Percentiles rank a stretch among this genome's conserved stretches.
Evolutionary conservation across 2,113 vertebrate species (phyloP).

Genomic region (Lasiurus cinereus): DNA sequence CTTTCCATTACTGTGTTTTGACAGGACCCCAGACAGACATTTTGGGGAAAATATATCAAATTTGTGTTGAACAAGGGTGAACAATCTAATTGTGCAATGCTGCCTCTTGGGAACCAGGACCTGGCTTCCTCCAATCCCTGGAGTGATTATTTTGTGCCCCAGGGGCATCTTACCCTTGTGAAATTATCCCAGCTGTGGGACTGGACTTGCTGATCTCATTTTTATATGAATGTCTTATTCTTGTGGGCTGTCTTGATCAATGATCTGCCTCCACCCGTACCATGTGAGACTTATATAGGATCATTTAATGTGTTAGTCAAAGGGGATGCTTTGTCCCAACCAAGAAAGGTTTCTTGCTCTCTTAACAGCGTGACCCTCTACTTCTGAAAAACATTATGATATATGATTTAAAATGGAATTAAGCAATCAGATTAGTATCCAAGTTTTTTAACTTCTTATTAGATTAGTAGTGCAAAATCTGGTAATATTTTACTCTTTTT

Average conservation of each 20-base stretch:
- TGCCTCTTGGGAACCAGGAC: not conserved
- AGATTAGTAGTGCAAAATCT: not conserved
- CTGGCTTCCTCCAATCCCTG: not conserved
- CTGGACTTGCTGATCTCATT: conserved; percentile 63
- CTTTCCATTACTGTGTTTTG: conserved; percentile 24
- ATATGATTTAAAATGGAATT: conserved; percentile 48
- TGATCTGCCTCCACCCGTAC: not conserved
- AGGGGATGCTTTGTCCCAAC: conserved; percentile 22
- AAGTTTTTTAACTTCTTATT: not conserved
- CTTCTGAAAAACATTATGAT: conserved; percentile 13
- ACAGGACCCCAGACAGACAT: not conserved
- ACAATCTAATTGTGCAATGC: not conserved
- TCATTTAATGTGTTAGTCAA: conserved; percentile 8
- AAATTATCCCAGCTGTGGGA: conserved; percentile 36
- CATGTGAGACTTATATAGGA: not conserved
- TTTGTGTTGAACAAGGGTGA: not conserved
- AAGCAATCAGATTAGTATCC: not conserved
- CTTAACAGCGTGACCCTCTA: not conserved
- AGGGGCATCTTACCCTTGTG: not conserved
- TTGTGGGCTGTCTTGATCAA: conserved; percentile 44
- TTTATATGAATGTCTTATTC: conserved; percentile 68
- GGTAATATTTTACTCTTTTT: not conserved
- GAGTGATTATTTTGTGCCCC: conserved; percentile 26
- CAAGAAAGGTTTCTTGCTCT: conserved; percentile 32
- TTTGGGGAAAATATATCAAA: conserved; percentile 36